phyloP scores from a whole-genome alignment of 2,797 vertebrate genomes.

The Crocodylus rhombifer region DNA sequence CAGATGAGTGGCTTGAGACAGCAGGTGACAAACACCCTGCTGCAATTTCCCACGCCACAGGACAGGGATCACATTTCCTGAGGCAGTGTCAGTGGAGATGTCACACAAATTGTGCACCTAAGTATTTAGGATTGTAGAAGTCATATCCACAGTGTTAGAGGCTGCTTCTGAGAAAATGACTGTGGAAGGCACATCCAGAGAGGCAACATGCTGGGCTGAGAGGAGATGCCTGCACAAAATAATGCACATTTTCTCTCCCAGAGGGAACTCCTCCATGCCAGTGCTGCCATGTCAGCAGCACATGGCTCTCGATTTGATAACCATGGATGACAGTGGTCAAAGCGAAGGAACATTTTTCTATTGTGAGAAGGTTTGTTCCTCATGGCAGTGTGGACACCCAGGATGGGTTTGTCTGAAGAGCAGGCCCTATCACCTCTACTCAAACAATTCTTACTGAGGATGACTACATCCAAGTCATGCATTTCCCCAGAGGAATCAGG shows the following conservation, averaged over 20 bases:
- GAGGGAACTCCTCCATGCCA: background rate
- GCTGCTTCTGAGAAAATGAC: background rate
- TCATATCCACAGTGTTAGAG: background rate
- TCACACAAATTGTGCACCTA: background rate
- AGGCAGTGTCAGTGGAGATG: background rate
- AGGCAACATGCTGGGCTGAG: background rate
- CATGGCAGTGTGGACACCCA: background rate
- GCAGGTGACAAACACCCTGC: background rate
- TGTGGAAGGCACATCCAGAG: background rate
- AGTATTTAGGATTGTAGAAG: background rate
- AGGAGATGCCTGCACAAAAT: background rate
- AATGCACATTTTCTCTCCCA: background rate
- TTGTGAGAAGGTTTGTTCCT: background rate
- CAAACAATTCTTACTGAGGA: background rate
- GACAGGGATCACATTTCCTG: background rate
- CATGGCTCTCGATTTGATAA: background rate
- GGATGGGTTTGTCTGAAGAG: background rate
- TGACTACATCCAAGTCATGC: accelerated
- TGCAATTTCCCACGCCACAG: background rate
- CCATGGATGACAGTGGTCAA: background rate
- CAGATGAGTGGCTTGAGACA: background rate
- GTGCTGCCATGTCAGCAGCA: background rate
- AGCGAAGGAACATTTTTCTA: background rate
- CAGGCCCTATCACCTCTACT: background rate
- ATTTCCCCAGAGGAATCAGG: background rate